These are phyloP conservation scores for Sarcophaga variegata DNA, from an alignment of 2,888 invertebrate species.

Conservation along the genomic window DNA sequence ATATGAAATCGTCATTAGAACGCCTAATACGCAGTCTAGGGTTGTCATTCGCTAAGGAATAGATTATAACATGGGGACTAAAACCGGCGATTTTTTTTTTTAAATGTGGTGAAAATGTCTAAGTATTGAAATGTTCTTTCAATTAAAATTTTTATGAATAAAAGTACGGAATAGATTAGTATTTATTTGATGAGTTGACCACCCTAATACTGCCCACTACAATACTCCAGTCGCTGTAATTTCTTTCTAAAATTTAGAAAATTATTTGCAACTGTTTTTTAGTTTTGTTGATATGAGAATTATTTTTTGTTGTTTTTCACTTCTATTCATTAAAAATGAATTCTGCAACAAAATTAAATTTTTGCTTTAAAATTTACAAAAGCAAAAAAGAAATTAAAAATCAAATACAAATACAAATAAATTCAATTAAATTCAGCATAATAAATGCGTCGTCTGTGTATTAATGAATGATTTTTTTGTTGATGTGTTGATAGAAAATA, in stretches of 20 bases:
- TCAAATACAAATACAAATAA: constrained; percentile 50
- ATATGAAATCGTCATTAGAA: constrained; percentile 24
- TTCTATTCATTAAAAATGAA: constrained; percentile 41
- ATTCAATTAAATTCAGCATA: constrained; percentile 39
- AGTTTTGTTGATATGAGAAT: background rate
- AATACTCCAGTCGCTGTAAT: too few species aligned
- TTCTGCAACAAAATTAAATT: constrained; percentile 9
- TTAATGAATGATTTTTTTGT: background rate
- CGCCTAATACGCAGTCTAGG: background rate
- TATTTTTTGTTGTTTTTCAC: constrained; percentile 9
- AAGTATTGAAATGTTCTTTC: too few species aligned
- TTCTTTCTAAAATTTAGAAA: too few species aligned
- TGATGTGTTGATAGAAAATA: too few species aligned
- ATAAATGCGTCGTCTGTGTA: background rate
- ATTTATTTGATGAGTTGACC: background rate
- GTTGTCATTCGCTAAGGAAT: background rate
- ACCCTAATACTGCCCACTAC: too few species aligned
- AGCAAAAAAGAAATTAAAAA: constrained; percentile 17
- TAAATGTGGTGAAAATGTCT: too few species aligned
- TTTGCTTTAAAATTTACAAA: background rate
- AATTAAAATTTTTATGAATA: too few species aligned
- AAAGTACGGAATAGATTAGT: background rate
- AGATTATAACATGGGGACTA: too few species aligned
- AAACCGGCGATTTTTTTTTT: too few species aligned
- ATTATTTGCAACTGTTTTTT: background rate